phyloP scores from a whole-genome alignment of 2,797 vertebrate genomes.

The Crocodylus rhombifer region DNA sequence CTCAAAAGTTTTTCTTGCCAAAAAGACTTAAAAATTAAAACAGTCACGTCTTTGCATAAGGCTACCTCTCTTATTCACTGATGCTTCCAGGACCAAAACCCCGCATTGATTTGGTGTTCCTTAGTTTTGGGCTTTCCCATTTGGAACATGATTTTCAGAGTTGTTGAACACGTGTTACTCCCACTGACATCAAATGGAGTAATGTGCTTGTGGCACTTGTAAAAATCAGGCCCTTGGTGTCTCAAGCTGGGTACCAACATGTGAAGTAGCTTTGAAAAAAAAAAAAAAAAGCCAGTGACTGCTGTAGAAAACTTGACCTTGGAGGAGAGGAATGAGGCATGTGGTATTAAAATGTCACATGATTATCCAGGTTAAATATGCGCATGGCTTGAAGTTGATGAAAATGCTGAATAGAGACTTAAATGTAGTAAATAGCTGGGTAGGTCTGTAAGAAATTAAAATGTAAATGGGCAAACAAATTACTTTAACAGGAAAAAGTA shows the following conservation, averaged over 20 bases:
- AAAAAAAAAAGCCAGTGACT: background rate
- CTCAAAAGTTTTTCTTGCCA: background rate
- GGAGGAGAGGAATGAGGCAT: background rate
- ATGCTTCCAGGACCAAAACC: background rate
- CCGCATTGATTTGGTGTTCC: background rate
- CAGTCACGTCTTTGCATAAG: too few species aligned
- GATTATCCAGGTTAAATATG: background rate
- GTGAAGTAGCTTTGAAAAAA: accelerated
- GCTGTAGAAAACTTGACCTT: background rate
- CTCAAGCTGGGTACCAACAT: background rate
- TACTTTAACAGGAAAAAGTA: background rate
- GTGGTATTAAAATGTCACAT: background rate
- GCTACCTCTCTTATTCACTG: background rate
- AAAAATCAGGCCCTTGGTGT: background rate
- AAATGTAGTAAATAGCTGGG: background rate
- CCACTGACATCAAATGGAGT: background rate
- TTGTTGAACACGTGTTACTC: background rate
- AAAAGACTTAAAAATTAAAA: background rate
- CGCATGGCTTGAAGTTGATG: background rate
- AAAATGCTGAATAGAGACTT: background rate
- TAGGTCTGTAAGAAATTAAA: background rate
- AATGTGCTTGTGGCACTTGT: background rate
- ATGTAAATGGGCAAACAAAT: background rate
- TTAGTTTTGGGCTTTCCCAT: background rate
- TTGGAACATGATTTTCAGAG: background rate